Evolutionary conservation across 2,113 vertebrate genomes (phyloP).

Genomic region (Pseudorectes ferrugineus): DNA sequence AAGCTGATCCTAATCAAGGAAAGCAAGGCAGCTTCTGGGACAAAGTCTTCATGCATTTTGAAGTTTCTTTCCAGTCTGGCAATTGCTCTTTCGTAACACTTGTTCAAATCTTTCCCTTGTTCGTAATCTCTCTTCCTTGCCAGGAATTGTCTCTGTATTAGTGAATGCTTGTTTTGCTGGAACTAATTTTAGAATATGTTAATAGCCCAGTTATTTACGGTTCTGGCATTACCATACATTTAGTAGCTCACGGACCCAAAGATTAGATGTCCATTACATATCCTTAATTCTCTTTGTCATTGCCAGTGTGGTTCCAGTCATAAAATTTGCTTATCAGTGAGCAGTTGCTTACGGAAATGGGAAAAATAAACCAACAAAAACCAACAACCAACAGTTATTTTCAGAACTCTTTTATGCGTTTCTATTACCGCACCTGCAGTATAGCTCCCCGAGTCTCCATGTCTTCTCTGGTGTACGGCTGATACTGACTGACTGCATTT

Average conservation of each 20-base stretch:
- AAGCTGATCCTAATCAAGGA: conserved; percentile 16
- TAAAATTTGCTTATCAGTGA: not conserved
- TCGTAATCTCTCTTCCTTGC: not conserved
- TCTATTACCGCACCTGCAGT: not conserved
- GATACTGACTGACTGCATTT: not conserved
- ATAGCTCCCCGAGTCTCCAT: fast-evolving
- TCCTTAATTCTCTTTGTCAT: not conserved
- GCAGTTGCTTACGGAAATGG: not conserved
- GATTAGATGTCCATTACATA: not conserved
- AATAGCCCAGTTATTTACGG: conserved; percentile 28
- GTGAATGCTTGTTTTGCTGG: conserved; percentile 4
- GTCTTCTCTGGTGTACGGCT: not conserved
- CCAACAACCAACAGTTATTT: not conserved
- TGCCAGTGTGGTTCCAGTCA: not conserved
- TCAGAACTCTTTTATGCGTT: not conserved
- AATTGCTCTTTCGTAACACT: not conserved
- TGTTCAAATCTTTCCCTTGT: not conserved
- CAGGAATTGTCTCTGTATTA: conserved; percentile 16
- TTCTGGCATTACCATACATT: not conserved
- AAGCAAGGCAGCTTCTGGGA: conserved; percentile 11
- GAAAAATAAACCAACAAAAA: not conserved
- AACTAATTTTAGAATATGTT: conserved; percentile 36
- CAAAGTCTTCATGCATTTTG: not conserved
- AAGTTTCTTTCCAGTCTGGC: conserved; percentile 29
- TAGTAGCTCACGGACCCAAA: not conserved